Evolutionary conservation across 2,797 vertebrate species (phyloP), one percentile per base, ranked within the genome.

Genomic region (Muscicapa comitata): DNA sequence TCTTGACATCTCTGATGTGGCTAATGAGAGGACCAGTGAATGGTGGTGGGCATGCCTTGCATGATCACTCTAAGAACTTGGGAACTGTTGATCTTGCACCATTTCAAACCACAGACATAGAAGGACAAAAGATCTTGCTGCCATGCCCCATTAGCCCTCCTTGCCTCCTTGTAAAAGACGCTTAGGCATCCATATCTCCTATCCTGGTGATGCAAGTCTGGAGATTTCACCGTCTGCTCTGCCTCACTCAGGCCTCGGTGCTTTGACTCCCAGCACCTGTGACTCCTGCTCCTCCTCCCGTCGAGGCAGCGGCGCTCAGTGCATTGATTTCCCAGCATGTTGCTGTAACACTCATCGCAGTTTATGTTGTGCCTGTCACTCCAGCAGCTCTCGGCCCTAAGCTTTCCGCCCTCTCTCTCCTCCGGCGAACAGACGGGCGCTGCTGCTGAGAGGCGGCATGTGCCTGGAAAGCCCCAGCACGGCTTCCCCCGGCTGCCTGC

Each of bases 331-430:
- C 95, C 75, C 47, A 45, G 72, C 62, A 1, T 43, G 72, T 71
- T 70, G 85, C 42, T 66, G 48, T 73, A 82, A 74, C 61, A 37
- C 87, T 84, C 50, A 1, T 93, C n/a, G 6, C 90, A 95, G 91
- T 50, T 91, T 93, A 92, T 83, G 77, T 85, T 84, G 91, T 93
- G 87, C 63, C 83, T 86, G 76, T 87, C 90, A 71, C 86, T 92
- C 61, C 58, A 13, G 92, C 35, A 21, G 70, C 90, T 94, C 78
- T 81, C 28, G 4, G 59, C 51, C 74, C 31, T 1, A 37, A 86
- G 85, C 72, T 31, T 86, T 71, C 86, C 24, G 0, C 79, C 57
- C 68, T 85, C 68, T 37, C 42, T 83, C 57, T 67, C 48, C 67
- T 16, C 53, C 0, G 0, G 55, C 0, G 3, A 95, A 63, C 67